These are phyloP conservation scores for Vimba vimba DNA, from an alignment of 2,113 vertebrate genomes.

Conservation along the genomic window DNA sequence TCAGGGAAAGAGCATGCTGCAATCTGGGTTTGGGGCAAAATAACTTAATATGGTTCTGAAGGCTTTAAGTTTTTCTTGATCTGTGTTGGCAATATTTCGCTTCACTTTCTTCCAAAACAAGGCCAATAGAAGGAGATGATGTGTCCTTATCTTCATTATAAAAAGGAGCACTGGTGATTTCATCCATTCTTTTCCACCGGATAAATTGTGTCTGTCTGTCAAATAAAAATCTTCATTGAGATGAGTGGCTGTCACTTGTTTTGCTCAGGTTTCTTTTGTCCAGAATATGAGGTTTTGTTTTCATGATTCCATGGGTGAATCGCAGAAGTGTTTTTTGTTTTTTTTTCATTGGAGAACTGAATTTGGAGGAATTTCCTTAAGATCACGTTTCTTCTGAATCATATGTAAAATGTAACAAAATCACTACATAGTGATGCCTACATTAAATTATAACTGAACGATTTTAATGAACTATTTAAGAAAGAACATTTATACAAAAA, in stretches of 20 bases:
- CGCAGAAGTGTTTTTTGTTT: not conserved
- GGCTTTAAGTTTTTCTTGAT: not conserved
- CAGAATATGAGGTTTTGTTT: constrained; percentile 13
- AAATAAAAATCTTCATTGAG: not conserved
- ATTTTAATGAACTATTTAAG: not conserved
- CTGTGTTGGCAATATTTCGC: not conserved
- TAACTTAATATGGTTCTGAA: not conserved
- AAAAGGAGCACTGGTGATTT: not conserved
- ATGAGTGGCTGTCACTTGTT: constrained; percentile 1
- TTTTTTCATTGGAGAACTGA: not conserved
- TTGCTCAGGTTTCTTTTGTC: not conserved
- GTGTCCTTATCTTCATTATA: not conserved
- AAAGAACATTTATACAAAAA: constrained; percentile 14
- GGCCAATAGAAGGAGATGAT: not conserved
- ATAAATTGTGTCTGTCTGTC: not conserved
- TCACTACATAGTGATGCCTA: not conserved
- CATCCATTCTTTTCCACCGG: not conserved
- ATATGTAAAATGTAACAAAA: not conserved
- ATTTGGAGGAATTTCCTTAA: not conserved
- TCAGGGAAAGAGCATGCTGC: not conserved
- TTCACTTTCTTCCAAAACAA: not conserved
- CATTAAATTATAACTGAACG: not conserved
- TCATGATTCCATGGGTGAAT: constrained; percentile 22
- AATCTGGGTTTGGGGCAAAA: constrained; percentile 16
- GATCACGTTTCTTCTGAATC: not conserved